Conservation (phyloP, 2,797 vertebrate species). For the Capromys pilorides region DNA sequence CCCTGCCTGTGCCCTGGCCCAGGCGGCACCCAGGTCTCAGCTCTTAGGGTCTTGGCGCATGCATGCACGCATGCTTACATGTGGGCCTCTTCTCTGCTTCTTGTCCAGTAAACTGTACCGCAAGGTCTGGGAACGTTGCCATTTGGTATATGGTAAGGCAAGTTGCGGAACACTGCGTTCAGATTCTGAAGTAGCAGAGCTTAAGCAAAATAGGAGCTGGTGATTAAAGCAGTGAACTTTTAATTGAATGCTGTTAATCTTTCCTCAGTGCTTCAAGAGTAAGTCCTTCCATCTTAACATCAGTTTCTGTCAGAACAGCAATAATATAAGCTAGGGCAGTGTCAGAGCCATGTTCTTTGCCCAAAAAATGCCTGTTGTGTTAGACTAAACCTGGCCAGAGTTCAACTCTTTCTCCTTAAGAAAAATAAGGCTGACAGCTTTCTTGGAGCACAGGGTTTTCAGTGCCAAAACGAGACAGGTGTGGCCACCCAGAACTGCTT, state of each 20-base stretch:
- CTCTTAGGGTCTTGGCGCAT: neutral
- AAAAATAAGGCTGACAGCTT: neutral
- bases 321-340: neutral
- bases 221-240: neutral
- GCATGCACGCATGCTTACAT: no score
- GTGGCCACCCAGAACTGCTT: neutral
- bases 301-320: neutral
- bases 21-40: neutral
- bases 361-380: neutral
- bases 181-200: conserved; percentile 45
- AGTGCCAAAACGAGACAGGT: neutral
- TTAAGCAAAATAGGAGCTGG: conserved; percentile 36
- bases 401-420: neutral
- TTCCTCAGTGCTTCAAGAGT: neutral
- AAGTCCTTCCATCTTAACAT: neutral
- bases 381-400: conserved; percentile 1
- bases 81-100: neutral
- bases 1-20: neutral
- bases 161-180: neutral
- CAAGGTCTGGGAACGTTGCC: neutral
- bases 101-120: neutral
- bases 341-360: neutral
- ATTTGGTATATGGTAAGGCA: neutral
- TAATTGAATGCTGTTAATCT: neutral
- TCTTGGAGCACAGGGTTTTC: neutral